phyloP scores from a whole-genome alignment of 2,113 vertebrate genomes.

The Chaenogobius annularis region DNA sequence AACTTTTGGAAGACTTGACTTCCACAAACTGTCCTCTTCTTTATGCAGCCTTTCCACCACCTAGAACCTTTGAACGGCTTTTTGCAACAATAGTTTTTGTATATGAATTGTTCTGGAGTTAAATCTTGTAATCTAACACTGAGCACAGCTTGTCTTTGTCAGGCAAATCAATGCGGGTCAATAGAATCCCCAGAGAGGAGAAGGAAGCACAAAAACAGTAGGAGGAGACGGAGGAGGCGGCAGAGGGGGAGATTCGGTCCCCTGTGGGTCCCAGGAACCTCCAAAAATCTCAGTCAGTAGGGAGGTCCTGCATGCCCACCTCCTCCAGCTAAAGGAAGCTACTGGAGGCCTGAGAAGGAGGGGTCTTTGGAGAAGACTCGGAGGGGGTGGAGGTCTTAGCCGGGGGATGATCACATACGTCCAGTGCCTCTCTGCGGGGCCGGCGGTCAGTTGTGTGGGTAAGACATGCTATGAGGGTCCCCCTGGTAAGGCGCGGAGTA shows the following conservation, averaged over 20 bases:
- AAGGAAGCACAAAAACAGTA: conserved; percentile 63
- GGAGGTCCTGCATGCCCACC: conserved; percentile 46
- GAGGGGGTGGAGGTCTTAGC: conserved; percentile 49
- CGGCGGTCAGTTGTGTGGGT: conserved; percentile 80
- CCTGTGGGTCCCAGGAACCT: conserved; percentile 62
- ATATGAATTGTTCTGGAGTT: conserved; percentile 54
- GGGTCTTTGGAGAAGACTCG: conserved; percentile 38
- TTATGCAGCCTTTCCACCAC: conserved; percentile 14
- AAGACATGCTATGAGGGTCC: conserved; percentile 79
- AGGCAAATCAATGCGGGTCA: conserved; percentile 75
- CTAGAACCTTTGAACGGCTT: conserved; percentile 17
- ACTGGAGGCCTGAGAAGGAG: conserved; percentile 40
- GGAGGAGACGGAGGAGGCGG: conserved; percentile 54
- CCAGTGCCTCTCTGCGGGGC: conserved; percentile 78
- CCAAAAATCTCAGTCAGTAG: conserved; percentile 36
- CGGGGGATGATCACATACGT: conserved; percentile 82
- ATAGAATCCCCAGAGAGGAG: conserved; percentile 68
- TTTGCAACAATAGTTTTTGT: conserved; percentile 36
- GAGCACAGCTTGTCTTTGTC: conserved; percentile 65
- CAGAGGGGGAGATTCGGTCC: conserved; percentile 47
- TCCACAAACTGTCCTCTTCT: conserved; percentile 11
- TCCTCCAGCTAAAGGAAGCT: conserved; percentile 49
- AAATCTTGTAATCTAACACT: conserved; percentile 65
- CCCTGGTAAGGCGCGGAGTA: conserved; percentile 67
- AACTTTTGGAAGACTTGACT: conserved; percentile 22